Conservation (phyloP, 2,888 invertebrate genomes). For the Orthosia gracilis region DNA sequence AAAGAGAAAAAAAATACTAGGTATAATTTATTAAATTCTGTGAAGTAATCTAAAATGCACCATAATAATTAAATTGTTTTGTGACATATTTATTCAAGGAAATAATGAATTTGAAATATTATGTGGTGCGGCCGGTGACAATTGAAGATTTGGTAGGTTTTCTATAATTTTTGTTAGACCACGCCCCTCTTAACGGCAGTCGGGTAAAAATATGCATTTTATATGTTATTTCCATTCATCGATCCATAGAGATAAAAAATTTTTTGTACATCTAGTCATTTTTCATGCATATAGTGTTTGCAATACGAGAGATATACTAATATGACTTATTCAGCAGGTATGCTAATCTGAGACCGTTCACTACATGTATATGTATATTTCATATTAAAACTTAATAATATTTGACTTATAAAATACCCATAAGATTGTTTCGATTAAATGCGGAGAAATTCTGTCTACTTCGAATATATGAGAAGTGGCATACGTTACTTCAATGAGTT, state of each 20-base stretch:
- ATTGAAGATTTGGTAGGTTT: too few species aligned
- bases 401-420: conserved; percentile 22
- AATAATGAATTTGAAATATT: too few species aligned
- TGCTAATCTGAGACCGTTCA: conserved; percentile 1
- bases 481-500: not conserved
- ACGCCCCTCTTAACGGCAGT: too few species aligned
- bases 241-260: too few species aligned
- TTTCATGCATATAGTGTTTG: conserved; percentile 8
- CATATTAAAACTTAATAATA: conserved; percentile 17
- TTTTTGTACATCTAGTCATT: conserved; percentile 10
- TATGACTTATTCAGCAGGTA: conserved; percentile 17
- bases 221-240: not conserved
- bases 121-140: too few species aligned
- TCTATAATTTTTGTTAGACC: too few species aligned
- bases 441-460: not conserved
- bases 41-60: too few species aligned
- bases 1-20: too few species aligned
- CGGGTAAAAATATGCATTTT: conserved; percentile 17
- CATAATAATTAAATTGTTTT: too few species aligned
- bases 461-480: not conserved
- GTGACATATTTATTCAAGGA: too few species aligned
- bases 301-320: conserved; percentile 7
- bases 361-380: not conserved
- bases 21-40: too few species aligned
- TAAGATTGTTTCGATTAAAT: conserved; percentile 1